Evolutionary conservation across 2,888 invertebrate species (phyloP).

Genomic region (Patella caerulea): DNA sequence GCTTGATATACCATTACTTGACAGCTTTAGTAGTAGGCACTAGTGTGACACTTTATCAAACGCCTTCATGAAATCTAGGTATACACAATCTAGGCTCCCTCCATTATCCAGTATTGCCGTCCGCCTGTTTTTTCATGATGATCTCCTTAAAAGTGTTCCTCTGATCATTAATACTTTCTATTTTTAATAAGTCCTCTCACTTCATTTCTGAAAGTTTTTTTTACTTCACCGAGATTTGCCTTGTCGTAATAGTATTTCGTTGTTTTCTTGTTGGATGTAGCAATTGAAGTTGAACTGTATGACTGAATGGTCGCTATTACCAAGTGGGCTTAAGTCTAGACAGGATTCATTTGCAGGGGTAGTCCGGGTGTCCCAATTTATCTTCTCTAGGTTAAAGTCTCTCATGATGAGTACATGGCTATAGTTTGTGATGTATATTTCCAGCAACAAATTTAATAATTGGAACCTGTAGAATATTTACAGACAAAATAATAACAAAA

Average conservation of each 20-base stretch:
- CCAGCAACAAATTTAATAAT: no score
- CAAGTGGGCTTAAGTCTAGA: background rate
- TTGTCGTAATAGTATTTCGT: background rate
- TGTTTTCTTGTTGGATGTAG: background rate
- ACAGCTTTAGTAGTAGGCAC: no score
- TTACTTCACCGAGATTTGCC: background rate
- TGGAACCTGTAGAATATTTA: no score
- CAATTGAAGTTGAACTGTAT: background rate
- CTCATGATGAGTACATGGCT: background rate
- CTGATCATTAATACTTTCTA: background rate
- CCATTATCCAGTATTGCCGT: no score
- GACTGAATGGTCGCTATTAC: conserved; percentile 3
- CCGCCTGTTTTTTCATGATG: background rate
- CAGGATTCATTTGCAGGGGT: background rate
- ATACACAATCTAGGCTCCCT: no score
- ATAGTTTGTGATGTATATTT: no score
- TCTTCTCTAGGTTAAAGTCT: background rate
- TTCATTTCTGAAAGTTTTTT: background rate
- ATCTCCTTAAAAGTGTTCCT: background rate
- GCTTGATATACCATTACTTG: background rate
- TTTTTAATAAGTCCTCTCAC: background rate
- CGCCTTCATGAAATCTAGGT: no score
- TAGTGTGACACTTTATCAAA: no score
- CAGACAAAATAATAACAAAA: no score
- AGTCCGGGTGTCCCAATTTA: background rate